phyloP scores from a whole-genome alignment of 2,797 vertebrate genomes.

The Acanthopagrus latus region DNA sequence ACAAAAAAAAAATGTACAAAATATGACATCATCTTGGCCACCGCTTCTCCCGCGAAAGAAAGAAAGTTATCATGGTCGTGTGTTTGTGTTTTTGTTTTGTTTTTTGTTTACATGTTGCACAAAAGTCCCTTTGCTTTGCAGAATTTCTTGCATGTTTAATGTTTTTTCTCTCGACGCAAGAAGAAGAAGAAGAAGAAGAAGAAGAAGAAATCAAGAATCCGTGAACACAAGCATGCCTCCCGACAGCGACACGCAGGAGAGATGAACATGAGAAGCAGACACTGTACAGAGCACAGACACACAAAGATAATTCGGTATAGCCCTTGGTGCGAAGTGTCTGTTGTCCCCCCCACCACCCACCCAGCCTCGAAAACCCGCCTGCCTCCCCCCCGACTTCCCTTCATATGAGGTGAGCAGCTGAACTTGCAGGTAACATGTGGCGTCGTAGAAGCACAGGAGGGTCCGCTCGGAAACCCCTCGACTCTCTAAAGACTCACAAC shows the following conservation, averaged over 20 bases:
- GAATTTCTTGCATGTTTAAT: conserved; percentile 56
- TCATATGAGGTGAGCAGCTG: conserved; percentile 70
- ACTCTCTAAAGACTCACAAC: conserved; percentile 32
- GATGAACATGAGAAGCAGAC: conserved; percentile 73
- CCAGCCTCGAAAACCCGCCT: conserved; percentile 14
- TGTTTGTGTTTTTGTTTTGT: background rate
- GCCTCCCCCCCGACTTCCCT: conserved; percentile 40
- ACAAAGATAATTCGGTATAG: conserved; percentile 84
- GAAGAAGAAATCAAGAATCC: background rate
- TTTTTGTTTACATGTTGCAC: conserved; percentile 34
- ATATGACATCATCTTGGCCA: conserved; percentile 68
- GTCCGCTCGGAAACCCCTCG: conserved; percentile 14
- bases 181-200: too few species aligned
- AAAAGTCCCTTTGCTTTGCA: conserved; percentile 54
- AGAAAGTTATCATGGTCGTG: conserved; percentile 5
- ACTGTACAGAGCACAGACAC: conserved; percentile 81
- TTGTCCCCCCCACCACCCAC: conserved; percentile 23
- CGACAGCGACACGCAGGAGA: conserved; percentile 58
- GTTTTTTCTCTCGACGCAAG: conserved; percentile 59
- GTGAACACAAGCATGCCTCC: conserved; percentile 68
- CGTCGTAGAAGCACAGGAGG: conserved; percentile 22
- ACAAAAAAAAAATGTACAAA: conserved; percentile 48
- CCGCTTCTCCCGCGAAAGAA: background rate
- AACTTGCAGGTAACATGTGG: conserved; percentile 64
- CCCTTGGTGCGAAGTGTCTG: conserved; percentile 86